Percentiles rank a stretch among this genome's conserved stretches.
phyloP scores from a whole-genome alignment of 2,797 vertebrate species.

The Parambassis ranga region DNA sequence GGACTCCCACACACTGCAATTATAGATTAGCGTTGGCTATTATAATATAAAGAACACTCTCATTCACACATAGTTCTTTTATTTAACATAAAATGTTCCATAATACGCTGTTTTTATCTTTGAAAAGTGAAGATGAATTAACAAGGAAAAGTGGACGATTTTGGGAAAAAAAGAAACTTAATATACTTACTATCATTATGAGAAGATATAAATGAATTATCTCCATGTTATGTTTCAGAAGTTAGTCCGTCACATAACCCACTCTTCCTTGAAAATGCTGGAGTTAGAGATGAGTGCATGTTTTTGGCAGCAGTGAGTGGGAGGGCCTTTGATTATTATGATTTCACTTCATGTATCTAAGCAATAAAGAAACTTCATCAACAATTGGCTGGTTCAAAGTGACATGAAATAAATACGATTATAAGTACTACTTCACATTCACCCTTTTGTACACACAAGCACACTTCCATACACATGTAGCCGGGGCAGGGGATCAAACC shows the following conservation, averaged over 20 bases:
- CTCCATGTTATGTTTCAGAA: slow-evolving; percentile 27
- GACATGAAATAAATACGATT: too few relatives aligned
- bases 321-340: neutral
- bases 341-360: neutral
- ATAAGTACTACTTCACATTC: too few relatives aligned
- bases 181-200: slow-evolving; percentile 58
- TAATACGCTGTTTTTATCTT: too few relatives aligned
- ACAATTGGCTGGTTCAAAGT: neutral
- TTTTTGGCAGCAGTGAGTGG: neutral
- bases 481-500: too few relatives aligned
- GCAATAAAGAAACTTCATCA: neutral
- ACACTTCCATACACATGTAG: too few relatives aligned
- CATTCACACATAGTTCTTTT: neutral
- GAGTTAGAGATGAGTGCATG: neutral
- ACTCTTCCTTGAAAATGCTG: neutral
- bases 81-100: too few relatives aligned
- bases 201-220: slow-evolving; percentile 14
- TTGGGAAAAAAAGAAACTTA: too few relatives aligned
- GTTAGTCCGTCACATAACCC: neutral
- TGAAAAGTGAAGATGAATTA: too few relatives aligned
- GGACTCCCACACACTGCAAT: slow-evolving; percentile 32
- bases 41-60: too few relatives aligned
- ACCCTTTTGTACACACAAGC: too few relatives aligned
- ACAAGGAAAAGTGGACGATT: too few relatives aligned
- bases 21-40: too few relatives aligned